phyloP scores from a whole-genome alignment of 1,140 invertebrate genomes.

The Lepidostoma basale region DNA sequence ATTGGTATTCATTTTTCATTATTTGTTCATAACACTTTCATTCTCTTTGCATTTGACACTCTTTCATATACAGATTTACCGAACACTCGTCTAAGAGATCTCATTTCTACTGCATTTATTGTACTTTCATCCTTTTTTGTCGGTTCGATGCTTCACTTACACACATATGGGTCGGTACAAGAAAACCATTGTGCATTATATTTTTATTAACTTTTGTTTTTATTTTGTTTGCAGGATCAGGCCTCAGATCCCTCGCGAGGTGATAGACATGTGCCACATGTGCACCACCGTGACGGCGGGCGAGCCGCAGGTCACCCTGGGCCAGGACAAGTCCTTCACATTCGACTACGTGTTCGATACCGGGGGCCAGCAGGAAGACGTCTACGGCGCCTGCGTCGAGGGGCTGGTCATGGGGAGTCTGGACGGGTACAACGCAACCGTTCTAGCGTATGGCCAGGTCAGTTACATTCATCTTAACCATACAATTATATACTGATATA shows the following conservation, averaged over 20 bases:
- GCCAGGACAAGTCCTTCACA: slow-evolving; percentile 94
- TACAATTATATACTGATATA: too few species aligned
- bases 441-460: slow-evolving; percentile 93
- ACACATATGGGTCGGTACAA: too few species aligned
- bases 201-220: background rate
- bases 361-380: slow-evolving; percentile 69
- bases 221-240: slow-evolving; percentile 76
- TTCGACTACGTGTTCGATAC: slow-evolving; percentile 96
- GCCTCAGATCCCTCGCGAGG: slow-evolving; percentile 89
- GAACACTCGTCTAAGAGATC: too few species aligned
- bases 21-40: background rate
- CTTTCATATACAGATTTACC: too few species aligned
- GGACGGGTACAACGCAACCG: slow-evolving; percentile 95
- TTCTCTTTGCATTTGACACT: background rate
- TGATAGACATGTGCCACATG: slow-evolving; percentile 92
- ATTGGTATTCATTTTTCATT: too few species aligned
- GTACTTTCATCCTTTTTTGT: too few species aligned
- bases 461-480: slow-evolving; percentile 22
- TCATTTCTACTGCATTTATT: too few species aligned
- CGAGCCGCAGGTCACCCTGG: slow-evolving; percentile 91
- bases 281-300: slow-evolving; percentile 88
- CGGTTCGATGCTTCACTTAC: too few species aligned
- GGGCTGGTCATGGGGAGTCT: slow-evolving; percentile 85
- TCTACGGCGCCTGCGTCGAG: slow-evolving; percentile 88
- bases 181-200: too few species aligned